Conservation (phyloP, 2,113 vertebrate genomes). For the Cyphomyrus plagiostoma region DNA sequence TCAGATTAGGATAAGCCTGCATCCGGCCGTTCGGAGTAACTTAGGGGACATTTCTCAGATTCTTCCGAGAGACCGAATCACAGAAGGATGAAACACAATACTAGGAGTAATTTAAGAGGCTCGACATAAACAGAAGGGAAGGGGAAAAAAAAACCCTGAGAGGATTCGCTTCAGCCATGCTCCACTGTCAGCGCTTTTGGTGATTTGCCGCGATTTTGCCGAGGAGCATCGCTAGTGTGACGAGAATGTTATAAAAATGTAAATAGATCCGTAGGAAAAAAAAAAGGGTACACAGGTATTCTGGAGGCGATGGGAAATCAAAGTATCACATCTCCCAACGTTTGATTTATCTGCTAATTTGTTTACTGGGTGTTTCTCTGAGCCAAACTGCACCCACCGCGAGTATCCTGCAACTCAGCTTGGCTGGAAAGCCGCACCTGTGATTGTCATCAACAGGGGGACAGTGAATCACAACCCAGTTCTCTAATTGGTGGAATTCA, state of each 20-base stretch:
- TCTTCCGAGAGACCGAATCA: constrained; percentile 28
- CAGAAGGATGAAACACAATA: constrained; percentile 46
- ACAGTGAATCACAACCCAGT: background rate
- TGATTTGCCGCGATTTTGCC: constrained; percentile 48
- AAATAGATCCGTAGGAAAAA: constrained; percentile 53
- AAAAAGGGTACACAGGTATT: constrained; percentile 43
- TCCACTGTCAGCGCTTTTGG: constrained; percentile 67
- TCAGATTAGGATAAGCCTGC: constrained; percentile 55
- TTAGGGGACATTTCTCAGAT: constrained; percentile 36
- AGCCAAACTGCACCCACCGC: constrained; percentile 13
- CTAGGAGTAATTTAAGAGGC: constrained; percentile 50
- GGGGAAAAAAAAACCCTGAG: constrained; percentile 60
- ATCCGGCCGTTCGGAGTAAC: constrained; percentile 34
- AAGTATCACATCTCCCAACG: constrained; percentile 4
- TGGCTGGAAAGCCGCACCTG: constrained; percentile 2
- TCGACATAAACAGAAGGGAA: constrained; percentile 33
- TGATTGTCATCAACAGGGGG: constrained; percentile 11
- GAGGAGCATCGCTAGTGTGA: constrained; percentile 61
- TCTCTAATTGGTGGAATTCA: background rate
- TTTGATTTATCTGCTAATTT: background rate
- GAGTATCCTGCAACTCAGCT: background rate
- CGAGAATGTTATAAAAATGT: constrained; percentile 55
- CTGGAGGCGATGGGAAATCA: constrained; percentile 25
- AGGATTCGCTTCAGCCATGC: constrained; percentile 59
- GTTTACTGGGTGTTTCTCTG: background rate